phyloP scores from a whole-genome alignment of 2,888 invertebrate species.

The Graphium colonna region DNA sequence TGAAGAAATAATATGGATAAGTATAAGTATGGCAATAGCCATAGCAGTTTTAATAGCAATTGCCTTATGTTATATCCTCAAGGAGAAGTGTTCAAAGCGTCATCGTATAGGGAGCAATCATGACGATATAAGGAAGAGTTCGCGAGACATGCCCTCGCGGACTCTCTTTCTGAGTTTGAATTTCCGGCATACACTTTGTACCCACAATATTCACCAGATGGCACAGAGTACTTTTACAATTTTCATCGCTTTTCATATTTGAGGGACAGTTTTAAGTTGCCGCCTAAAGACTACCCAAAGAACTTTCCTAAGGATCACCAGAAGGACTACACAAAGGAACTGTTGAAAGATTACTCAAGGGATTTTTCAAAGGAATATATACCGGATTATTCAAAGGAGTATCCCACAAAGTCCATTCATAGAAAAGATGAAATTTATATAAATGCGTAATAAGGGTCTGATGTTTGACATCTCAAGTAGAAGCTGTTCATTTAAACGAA shows the following conservation, averaged over 20 bases:
- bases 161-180: slow-evolving; percentile 60
- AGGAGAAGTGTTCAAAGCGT: slow-evolving; percentile 89
- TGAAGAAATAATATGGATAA: slow-evolving; percentile 94
- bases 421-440: slow-evolving; percentile 64
- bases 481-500: slow-evolving; percentile 23
- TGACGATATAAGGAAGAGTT: slow-evolving; percentile 81
- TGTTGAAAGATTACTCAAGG: neutral
- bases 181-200: slow-evolving; percentile 66
- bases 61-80: slow-evolving; percentile 89
- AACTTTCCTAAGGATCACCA: slow-evolving; percentile 40
- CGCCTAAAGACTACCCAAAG: slow-evolving; percentile 60
- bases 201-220: slow-evolving; percentile 71
- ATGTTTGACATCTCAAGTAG: slow-evolving; percentile 5
- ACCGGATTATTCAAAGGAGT: slow-evolving; percentile 46
- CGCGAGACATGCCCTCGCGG: slow-evolving; percentile 66
- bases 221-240: slow-evolving; percentile 72
- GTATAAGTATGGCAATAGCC: slow-evolving; percentile 91
- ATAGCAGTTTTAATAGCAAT: slow-evolving; percentile 90
- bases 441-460: slow-evolving; percentile 52
- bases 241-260: slow-evolving; percentile 71
- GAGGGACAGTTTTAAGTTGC: slow-evolving; percentile 61
- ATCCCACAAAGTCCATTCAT: slow-evolving; percentile 15
- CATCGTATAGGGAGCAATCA: slow-evolving; percentile 87
- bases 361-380: slow-evolving; percentile 29
- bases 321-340: slow-evolving; percentile 38